Evolutionary conservation across 1,140 invertebrate species (phyloP), one percentile per base, ranked within the genome.

Genomic region (Diorhabda elongata): DNA sequence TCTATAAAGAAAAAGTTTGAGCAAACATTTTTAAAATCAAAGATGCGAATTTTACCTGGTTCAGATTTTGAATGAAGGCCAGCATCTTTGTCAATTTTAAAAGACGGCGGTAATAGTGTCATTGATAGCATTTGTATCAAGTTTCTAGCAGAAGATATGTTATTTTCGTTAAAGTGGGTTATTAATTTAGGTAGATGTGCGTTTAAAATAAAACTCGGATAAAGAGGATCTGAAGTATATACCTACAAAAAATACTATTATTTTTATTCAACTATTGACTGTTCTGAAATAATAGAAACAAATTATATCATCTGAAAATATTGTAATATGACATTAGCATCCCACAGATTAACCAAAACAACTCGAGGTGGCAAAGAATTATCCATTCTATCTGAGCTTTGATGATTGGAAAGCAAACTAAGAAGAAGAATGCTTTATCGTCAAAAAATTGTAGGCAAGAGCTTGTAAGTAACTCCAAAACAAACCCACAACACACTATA

Each of bases 91-190:
- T 71, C 60, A 26, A 67, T 68, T 66, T 75, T 81, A 69, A 84
- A 82, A 68, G 82, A 82, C 56, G 81, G 85, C 62, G 84, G 82
- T 56, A 87, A 80, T 8, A 80, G 78, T 44, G 76, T 78, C 2
- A 71, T 74, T 11, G 71, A 75, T 44, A 82, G 82, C n/a, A 85
- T 80, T 44, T 81, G 80, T 66, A 80, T 73, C 47, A 85, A 72
- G 63, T 82, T 84, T 62, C 81, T 75, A 26, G 80, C 84, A 2
- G 91, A 88, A 57, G 86, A 83, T 26, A 96, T 88, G 81, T 96
- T 96, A 70, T 91, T 88, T 79, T 96, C 93, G 82, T 95, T 97
- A 9, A 97, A 85, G 81, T 98, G 96, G 44, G 94, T 90, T 56
- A 93, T 90, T 26, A 98, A 82, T 78, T 91, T 89, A 1, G 95